Base-by-base conservation (phyloP, 2,888 invertebrate species). In the Dicyrtoma fusca region DNA sequence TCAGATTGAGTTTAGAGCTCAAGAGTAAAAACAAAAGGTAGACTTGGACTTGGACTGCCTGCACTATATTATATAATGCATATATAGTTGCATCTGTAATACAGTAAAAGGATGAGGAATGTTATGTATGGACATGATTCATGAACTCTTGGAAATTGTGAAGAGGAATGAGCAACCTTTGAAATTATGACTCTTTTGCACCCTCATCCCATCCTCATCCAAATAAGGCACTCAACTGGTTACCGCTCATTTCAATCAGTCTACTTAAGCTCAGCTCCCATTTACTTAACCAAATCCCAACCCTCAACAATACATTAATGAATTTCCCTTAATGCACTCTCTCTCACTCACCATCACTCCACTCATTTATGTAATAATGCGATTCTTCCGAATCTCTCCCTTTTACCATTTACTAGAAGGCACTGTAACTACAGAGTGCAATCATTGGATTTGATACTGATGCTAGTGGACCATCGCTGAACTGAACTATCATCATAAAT, bases 221-320 rank as follows among this genome's bases (percentile, higher is more conserved):
- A 47, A 72, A 72, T 59, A 74, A 69, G 74, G 74, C 11, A 25
- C 11, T 64, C 63, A 55, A 74, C 72, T 69, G 64, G 69, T 72
- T 72, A 72, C 74, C 74, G 74, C 74, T 69, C 55, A 25, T 63
- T 62, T 55, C 53, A 62, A 53, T 53, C 55, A 45, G 51, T 63
- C 70, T 34, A 49, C 62, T 59, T 59, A 49, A 49, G 13, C 26
- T 11, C 49, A 51, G 21, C 66, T 68, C 42, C 66, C 51, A 65
- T 51, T 65, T 65, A 65, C 65, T 49, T 64, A 64, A 42, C 63
- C 63, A 63, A 47, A 26, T 44, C 47, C 63, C 63, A 63, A 47
- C 42, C 62, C 47, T 47, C 55, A 55, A 55, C 55, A 55, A 55
- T 55, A 21, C 55, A 34, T 55, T 55, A 55, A 55, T 55, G 55